These are phyloP conservation scores for Tachysurus vachellii DNA, from an alignment of 2,113 vertebrate genomes.

Conservation along the genomic window DNA sequence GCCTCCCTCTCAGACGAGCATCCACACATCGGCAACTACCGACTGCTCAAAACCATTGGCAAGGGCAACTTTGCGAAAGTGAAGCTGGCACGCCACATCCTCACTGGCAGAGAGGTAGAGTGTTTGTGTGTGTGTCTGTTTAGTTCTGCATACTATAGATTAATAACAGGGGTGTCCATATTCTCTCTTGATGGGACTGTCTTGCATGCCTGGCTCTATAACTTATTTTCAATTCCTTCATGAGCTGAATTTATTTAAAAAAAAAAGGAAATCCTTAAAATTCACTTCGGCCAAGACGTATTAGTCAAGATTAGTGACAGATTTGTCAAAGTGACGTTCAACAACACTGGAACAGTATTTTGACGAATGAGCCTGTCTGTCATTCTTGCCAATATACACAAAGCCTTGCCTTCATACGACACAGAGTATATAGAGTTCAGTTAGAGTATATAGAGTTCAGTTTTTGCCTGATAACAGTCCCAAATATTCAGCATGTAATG, in stretches of 20 bases:
- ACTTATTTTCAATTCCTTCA: not conserved
- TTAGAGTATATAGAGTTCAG: not conserved
- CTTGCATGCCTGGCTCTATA: not conserved
- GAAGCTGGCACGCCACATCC: constrained; percentile 87
- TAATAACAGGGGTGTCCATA: not conserved
- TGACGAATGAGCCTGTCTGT: not conserved
- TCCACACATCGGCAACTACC: constrained; percentile 91
- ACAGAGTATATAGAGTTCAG: not conserved
- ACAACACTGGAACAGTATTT: not conserved
- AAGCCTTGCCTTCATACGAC: not conserved
- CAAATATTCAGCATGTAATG: not conserved
- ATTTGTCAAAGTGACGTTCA: not conserved
- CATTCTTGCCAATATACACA: not conserved
- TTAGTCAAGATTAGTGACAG: not conserved
- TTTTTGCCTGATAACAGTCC: not conserved
- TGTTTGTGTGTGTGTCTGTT: constrained; percentile 6
- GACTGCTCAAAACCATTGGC: constrained; percentile 89
- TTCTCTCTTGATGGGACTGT: not conserved
- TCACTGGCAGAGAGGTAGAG: constrained; percentile 85
- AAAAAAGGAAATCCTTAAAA: not conserved
- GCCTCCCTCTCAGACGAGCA: constrained; percentile 88
- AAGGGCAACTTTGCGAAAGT: constrained; percentile 96
- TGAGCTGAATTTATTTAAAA: not conserved
- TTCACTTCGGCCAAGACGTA: not conserved
- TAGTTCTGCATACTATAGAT: not conserved